Evolutionary conservation across 2,113 vertebrate species (phyloP).

Genomic region (Mustelus asterias): DNA sequence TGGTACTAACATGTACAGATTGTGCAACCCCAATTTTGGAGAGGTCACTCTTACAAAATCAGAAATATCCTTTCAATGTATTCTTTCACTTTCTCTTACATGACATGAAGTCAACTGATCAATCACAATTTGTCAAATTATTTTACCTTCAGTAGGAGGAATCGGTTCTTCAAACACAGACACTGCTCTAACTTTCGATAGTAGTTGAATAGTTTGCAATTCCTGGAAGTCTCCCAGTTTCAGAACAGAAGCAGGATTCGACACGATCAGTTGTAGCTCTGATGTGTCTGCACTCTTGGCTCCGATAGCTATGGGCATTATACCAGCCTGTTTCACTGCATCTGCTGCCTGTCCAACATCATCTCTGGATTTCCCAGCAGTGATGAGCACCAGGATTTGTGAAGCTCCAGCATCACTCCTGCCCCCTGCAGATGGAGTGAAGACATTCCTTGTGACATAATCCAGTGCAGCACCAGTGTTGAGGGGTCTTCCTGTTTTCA

Average conservation of each 20-base stretch:
- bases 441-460: constrained; percentile 64
- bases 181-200: constrained; percentile 30
- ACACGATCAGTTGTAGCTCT: constrained; percentile 72
- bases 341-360: constrained; percentile 61
- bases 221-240: constrained; percentile 43
- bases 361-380: constrained; percentile 68
- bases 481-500: constrained; percentile 65
- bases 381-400: constrained; percentile 80
- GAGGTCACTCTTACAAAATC: background rate
- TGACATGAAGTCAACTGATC: background rate
- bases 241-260: constrained; percentile 65
- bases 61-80: too few relatives aligned
- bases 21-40: background rate
- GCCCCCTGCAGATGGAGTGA: constrained; percentile 70
- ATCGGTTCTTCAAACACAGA: background rate
- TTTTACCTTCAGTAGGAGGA: background rate
- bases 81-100: background rate
- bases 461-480: constrained; percentile 77
- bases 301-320: constrained; percentile 78
- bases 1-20: background rate
- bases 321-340: constrained; percentile 63
- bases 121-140: background rate
- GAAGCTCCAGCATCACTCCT: constrained; percentile 66
- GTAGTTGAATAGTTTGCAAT: constrained; percentile 41
- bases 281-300: constrained; percentile 67